Evolutionary conservation across 1,140 invertebrate species (phyloP).

Genomic region (Rhizoglyphus robini): DNA sequence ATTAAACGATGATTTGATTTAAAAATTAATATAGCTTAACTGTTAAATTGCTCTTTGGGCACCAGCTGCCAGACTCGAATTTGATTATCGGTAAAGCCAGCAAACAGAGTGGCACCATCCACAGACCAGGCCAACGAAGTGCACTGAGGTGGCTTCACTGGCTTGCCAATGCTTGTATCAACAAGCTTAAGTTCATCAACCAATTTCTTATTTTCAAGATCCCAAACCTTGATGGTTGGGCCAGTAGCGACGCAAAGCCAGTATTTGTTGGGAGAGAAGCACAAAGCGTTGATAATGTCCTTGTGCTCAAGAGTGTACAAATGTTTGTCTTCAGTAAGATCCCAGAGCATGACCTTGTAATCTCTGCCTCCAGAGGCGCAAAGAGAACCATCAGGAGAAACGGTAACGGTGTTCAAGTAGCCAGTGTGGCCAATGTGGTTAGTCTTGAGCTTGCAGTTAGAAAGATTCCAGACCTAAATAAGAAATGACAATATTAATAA

Average conservation of each 20-base stretch:
- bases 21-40: no score
- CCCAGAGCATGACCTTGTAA: constrained; percentile 98
- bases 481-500: neutral
- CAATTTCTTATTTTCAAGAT: constrained; percentile 97
- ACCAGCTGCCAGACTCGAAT: constrained; percentile 96
- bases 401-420: constrained; percentile 95
- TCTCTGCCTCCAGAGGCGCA: constrained; percentile 99
- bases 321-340: constrained; percentile 98
- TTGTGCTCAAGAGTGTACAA: constrained; percentile 96
- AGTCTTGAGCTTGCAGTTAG: constrained; percentile 97
- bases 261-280: constrained; percentile 96
- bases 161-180: constrained; percentile 60
- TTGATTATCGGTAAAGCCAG: constrained; percentile 95
- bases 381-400: constrained; percentile 96
- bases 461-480: constrained; percentile 88
- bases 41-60: constrained; percentile 8
- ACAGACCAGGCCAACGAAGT: constrained; percentile 96
- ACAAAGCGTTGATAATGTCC: constrained; percentile 92
- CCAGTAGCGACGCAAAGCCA: constrained; percentile 99
- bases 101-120: constrained; percentile 96
- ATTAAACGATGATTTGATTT: no score
- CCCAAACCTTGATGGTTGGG: constrained; percentile 98
- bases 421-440: constrained; percentile 94
- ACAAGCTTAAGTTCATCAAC: constrained; percentile 95
- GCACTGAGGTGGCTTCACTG: constrained; percentile 91